A percentile compares a stretch with the other conserved stretches of the same genome.
Conservation (phyloP, 2,797 vertebrate genomes). For the Meriones psammophilus region DNA sequence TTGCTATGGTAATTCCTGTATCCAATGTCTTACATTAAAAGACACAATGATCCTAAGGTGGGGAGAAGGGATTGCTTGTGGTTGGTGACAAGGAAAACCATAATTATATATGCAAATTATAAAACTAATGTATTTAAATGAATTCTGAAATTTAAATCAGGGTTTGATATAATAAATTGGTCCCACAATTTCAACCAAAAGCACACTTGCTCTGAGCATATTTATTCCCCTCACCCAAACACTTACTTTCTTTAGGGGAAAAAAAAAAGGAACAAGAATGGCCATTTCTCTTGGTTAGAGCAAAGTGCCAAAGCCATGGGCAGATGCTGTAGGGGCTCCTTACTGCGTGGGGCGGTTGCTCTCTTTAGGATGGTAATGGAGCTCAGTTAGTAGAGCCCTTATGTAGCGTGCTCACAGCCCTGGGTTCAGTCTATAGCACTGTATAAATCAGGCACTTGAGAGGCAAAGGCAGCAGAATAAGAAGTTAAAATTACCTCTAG, state of each 20-base stretch:
- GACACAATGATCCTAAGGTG: conserved; percentile 84
- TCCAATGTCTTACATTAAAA: conserved; percentile 86
- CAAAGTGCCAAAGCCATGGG: neutral
- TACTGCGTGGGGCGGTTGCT: neutral
- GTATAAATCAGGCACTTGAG: neutral
- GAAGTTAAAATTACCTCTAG: neutral
- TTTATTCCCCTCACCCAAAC: conserved; percentile 63
- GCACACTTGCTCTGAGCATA: conserved; percentile 72
- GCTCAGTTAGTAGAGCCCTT: neutral
- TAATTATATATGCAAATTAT: conserved; percentile 86
- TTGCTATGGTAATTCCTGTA: conserved; percentile 89
- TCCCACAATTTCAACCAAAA: conserved; percentile 40
- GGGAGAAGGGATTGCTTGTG: conserved; percentile 77
- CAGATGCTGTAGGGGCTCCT: neutral
- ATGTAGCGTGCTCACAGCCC: neutral
- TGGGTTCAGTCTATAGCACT: neutral
- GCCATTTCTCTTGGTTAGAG: neutral
- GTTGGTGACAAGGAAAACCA: conserved; percentile 83
- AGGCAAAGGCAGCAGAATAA: neutral
- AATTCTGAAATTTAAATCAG: conserved; percentile 84
- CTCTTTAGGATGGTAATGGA: neutral
- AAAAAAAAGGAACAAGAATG: conserved; percentile 47
- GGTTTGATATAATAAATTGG: conserved; percentile 68
- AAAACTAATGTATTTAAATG: conserved; percentile 87
- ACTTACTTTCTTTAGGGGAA: conserved; percentile 41